Base-by-base conservation (phyloP, 2,888 invertebrate species). In the Heliconius charithonia region DNA sequence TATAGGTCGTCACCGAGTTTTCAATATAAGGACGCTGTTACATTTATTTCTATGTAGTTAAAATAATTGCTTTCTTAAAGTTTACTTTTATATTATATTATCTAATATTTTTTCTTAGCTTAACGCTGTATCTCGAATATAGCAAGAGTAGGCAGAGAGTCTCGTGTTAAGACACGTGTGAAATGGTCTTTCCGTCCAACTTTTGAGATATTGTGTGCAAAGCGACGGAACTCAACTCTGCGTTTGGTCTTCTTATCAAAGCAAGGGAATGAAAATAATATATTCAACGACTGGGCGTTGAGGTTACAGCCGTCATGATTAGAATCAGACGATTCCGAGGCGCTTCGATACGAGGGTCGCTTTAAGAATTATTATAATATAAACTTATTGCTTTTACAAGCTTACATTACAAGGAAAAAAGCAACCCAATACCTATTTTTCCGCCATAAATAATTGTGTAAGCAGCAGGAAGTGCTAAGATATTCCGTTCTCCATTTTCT, bases 1-100 rank as follows among this genome's bases (percentile, higher is more conserved):
- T 77, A 79, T 78, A 69, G 41, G 29, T 76, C 79, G 81, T 79
- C 81, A 79, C 70, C 71, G 79, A 71, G 67, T 76, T 75, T 72
- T 45, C 62, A 80, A 27, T 69, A 66, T 83, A 29, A 74, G 56
- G 72, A 72, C 10, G 29, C 56, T 59, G 37, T 72, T 32, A 72
- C 72, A 59, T n/a, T n/a, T 59, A 16, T 13, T 16, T 13, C 19
- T 27, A 0, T 22, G n/a, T n/a, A n/a, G n/a, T n/a, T n/a, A 32
- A 51, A 71, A 71, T n/a, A 71, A 71, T 4, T 63, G 2, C 13
- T 13, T 7, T 27, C 16, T 27, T 13, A n/a, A 63, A 27, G n/a
- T n/a, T 59, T 59, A 59, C 1, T n/a, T 56, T n/a, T 59, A 59
- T 59, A 59, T 59, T n/a, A 59, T 59, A 3, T n/a, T 59, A n/a